Base-by-base conservation (phyloP, 2,113 vertebrate species). In the Heterocephalus glaber region DNA sequence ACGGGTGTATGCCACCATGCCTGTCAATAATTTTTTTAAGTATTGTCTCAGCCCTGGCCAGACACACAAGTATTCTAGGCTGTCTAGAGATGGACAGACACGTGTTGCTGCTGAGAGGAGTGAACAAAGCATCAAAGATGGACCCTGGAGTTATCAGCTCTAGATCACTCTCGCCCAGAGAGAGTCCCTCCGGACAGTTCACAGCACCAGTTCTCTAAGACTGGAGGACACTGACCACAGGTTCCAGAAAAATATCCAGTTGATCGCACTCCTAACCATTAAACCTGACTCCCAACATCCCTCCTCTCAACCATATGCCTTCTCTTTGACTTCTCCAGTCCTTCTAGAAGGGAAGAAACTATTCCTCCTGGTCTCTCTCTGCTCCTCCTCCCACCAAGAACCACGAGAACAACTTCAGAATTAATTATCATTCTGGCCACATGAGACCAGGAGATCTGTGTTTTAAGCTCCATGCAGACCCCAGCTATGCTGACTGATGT, bases 381-480 rank as follows among this genome's bases (percentile, higher is more conserved):
- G 26, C 16, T 20, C 58, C 38, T 0, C n/a, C 38, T 16, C 1
- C 17, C 41, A 4, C 52, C 11, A 5, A 9, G 61, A 63, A 17
- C n/a, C 8, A 4, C 2, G 0, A 4, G 41, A 52, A 81, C 28
- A 11, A 24, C 24, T 5, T 47, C 74, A 28, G 3, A 2, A n/a
- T 11, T 9, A 49, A 19, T 20, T 17, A 41, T 28, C 6, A 5
- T 14, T 10, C 13, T 10, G 24, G 56, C 70, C 47, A 10, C 33
- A 0, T 35, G 30, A 52, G 38, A 66, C 35, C 5, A 14, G 7
- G 3, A 44, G 76, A 38, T 11, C 0, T 0, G 2, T 4, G 12
- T 30, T 66, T 33, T 14, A 10, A 19, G 17, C 16, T 7, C 61
- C 0, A 1, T 3, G 9, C 2, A 1, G 11, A 9, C n/a, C 52